Conservation (phyloP, 2,888 invertebrate genomes). For the Temnothorax rugatulus region DNA sequence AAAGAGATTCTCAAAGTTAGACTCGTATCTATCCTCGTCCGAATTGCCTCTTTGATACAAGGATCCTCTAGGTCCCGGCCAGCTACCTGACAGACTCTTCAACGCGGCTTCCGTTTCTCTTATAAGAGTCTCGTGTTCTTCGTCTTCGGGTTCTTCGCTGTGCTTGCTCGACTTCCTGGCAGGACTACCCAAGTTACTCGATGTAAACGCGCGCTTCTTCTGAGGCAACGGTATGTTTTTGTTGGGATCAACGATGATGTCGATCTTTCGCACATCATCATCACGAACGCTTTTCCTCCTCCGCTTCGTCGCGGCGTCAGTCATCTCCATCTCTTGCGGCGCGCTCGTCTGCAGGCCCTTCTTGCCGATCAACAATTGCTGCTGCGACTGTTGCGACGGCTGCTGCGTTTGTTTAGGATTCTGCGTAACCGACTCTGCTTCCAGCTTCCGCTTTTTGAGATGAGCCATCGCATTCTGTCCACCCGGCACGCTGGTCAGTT, state of each 20-base stretch:
- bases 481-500: conserved; percentile 87
- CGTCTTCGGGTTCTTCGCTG: conserved; percentile 88
- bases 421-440: conserved; percentile 86
- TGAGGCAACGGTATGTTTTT: conserved; percentile 87
- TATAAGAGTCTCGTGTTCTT: conserved; percentile 94
- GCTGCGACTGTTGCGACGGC: conserved; percentile 70
- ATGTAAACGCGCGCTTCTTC: conserved; percentile 88
- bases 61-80: conserved; percentile 91
- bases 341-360: conserved; percentile 84
- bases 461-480: conserved; percentile 89
- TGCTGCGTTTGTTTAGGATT: conserved; percentile 80
- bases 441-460: conserved; percentile 91
- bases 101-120: conserved; percentile 95
- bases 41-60: conserved; percentile 89
- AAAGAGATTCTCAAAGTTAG: conserved; percentile 94
- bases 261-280: conserved; percentile 82
- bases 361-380: conserved; percentile 78
- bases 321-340: conserved; percentile 86
- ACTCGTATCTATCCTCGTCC: conserved; percentile 90
- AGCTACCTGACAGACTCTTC: conserved; percentile 94
- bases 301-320: conserved; percentile 86
- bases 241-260: conserved; percentile 81
- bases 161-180: conserved; percentile 85
- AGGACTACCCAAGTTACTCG: conserved; percentile 86
- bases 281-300: conserved; percentile 86